Evolutionary conservation across 2,113 vertebrate genomes (phyloP).

Genomic region (Zootoca vivipara): DNA sequence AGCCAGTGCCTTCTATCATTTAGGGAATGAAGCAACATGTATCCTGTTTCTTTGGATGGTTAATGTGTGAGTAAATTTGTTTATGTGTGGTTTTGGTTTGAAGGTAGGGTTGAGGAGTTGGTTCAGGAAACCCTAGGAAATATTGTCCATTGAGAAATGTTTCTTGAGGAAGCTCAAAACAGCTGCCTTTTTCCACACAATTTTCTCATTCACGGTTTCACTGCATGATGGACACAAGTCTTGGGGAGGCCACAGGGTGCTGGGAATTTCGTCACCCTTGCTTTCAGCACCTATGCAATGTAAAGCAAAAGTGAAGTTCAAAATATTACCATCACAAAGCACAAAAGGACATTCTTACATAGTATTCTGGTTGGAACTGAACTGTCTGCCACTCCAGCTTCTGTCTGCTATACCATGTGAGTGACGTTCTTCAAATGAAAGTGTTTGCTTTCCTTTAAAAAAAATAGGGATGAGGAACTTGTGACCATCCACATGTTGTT

Average conservation of each 20-base stretch:
- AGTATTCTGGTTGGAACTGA: no score
- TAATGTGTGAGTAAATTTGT: not conserved
- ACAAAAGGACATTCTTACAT: no score
- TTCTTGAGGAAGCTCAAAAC: not conserved
- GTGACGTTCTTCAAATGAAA: no score
- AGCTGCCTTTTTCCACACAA: not conserved
- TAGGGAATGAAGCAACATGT: not conserved
- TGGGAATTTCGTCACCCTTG: not conserved
- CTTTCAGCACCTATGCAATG: not conserved
- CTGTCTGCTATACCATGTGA: no score
- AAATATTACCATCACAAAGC: not conserved
- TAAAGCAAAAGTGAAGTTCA: not conserved
- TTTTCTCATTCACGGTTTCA: not conserved
- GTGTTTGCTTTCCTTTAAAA: no score
- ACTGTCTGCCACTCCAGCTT: no score
- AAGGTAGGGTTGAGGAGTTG: not conserved
- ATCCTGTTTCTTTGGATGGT: not conserved
- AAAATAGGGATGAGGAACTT: no score
- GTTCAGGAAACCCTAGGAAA: not conserved
- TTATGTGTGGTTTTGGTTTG: not conserved
- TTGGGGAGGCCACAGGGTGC: not conserved
- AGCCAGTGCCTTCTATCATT: no score
- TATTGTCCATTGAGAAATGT: not conserved
- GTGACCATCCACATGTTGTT: no score
- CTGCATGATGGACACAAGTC: not conserved